Percentiles rank a stretch among this genome's conserved stretches.
Evolutionary conservation across 23 tunicate genomes (phyloP).

Genomic region (Ascidia mentula): DNA sequence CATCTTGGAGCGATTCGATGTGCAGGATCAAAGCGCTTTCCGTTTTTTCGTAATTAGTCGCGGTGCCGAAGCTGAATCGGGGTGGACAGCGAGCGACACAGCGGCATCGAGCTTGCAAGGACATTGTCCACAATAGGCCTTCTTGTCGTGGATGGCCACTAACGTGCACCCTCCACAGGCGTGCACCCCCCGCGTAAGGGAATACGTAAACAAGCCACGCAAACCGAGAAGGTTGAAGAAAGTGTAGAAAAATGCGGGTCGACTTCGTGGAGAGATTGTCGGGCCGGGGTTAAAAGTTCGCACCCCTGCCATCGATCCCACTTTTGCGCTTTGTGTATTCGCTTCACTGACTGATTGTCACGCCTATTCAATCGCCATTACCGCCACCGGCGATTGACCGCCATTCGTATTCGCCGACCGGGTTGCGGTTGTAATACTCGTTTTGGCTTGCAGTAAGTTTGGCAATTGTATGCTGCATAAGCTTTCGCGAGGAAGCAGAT

Average conservation of each 20-base stretch:
- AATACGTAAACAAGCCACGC: constrained; percentile 7
- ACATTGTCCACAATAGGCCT: neutral
- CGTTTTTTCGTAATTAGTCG: constrained; percentile 9
- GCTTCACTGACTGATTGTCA: constrained; percentile 8
- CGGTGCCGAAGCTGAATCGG: constrained; percentile 13
- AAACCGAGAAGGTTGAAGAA: constrained; percentile 12
- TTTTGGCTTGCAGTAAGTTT: no score
- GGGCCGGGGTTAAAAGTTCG: constrained; percentile 8
- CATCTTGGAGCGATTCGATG: neutral
- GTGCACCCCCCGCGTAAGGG: constrained; percentile 6
- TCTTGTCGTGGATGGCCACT: neutral
- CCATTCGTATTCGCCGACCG: no score
- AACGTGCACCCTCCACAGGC: no score
- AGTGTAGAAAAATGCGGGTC: constrained; percentile 9
- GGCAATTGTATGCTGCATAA: no score
- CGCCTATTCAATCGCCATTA: neutral
- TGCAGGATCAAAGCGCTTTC: constrained; percentile 5
- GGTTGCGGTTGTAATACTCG: no score
- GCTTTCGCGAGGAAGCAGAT: no score
- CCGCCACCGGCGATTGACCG: neutral
- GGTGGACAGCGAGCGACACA: neutral
- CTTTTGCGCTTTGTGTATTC: neutral
- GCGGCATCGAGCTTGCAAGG: neutral
- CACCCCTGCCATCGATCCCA: neutral
- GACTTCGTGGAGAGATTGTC: neutral